Evolutionary conservation across 2,113 vertebrate species (phyloP).

Genomic region (Malurus alboscapulatus): DNA sequence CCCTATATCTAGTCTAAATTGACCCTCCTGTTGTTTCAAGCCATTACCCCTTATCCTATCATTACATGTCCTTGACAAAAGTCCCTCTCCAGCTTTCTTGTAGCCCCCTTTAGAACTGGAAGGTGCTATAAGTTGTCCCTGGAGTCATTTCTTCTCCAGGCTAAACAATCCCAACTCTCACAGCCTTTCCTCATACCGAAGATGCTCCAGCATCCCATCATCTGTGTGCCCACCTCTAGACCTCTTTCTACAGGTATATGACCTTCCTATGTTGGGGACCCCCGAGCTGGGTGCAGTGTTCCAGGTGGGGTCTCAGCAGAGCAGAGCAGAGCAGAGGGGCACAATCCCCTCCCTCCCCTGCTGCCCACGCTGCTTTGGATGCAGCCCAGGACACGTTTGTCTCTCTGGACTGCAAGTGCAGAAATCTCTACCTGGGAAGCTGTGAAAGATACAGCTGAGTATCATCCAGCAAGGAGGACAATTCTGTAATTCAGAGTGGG

Average conservation of each 20-base stretch:
- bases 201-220: not conserved
- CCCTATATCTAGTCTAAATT: not conserved
- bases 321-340: not conserved
- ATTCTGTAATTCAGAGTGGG: not conserved
- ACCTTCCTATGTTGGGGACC: not conserved
- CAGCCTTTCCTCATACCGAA: not conserved
- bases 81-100: not conserved
- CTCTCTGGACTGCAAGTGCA: not conserved
- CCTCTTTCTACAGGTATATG: not conserved
- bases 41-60: not conserved
- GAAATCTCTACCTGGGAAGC: not conserved
- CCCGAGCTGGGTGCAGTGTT: not conserved
- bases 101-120: not conserved
- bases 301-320: not conserved
- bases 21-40: not conserved
- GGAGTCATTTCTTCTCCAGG: not conserved
- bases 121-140: not conserved
- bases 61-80: not conserved
- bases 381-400: not conserved
- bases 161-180: not conserved
- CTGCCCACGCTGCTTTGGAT: not conserved
- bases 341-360: not conserved
- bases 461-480: not conserved
- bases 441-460: not conserved
- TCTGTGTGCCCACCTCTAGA: not conserved